Base-by-base conservation (phyloP, 2,113 vertebrate genomes). In the Gymnogyps californianus region DNA sequence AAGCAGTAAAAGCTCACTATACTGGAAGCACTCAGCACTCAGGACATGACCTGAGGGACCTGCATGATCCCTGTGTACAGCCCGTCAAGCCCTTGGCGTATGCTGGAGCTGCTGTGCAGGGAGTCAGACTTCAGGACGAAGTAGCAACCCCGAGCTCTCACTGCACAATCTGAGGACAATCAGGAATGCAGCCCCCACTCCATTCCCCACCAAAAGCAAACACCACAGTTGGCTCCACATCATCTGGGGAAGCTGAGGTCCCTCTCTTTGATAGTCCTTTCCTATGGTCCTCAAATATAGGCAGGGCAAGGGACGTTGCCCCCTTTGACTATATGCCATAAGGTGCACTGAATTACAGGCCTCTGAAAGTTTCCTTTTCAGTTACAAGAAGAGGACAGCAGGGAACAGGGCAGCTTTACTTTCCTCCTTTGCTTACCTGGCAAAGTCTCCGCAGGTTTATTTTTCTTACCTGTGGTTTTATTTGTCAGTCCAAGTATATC, bases 401-500 rank as follows among this genome's bases (percentile, higher is more conserved):
- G 24, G 16, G 70, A 88, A 91, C n/a, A 93, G 16, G 32, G 67
- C 42, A 91, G 90, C 52, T 97, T 92, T 96, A 91, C 46, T 95
- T 95, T 94, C 88, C 49, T 81, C 69, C 19, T 40, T 86, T 95
- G n/a, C 55, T 90, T 80, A 95, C 87, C 49, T 83, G 84, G 46
- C 55, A 82, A 93, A 72, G 69, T 52, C 87, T 88, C 47, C 4
- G 3, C 58, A 90, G 87, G 67, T 77, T 86, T 96, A 44, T 86
- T 98, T 98, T 97, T 97, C 76, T 89, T 96, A 98, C 95, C 96
- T 96, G 93, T 96, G 94, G 96, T 97, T 98, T 94, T 87, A 86
- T 83, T 75, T 89, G 91, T 87, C 87, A 59, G 93, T 96, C 94
- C 97, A 98, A 98, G 42, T 84, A 92, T 75, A 97, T 95, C 83